phyloP scores from a whole-genome alignment of 2,888 invertebrate genomes.

The Lasioglossum oenotherae region DNA sequence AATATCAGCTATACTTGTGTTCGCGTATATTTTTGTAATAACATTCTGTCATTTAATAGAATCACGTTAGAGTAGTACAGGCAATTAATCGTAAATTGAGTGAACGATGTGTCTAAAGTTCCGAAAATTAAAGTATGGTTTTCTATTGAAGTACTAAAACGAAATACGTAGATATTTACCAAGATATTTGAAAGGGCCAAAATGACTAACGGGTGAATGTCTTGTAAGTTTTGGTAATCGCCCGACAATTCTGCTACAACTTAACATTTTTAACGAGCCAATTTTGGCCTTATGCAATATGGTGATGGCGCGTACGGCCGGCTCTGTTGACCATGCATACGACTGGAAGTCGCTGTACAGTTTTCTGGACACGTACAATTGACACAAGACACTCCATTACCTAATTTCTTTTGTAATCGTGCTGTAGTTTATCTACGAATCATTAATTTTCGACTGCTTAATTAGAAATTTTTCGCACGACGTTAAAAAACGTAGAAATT shows the following conservation, averaged over 20 bases:
- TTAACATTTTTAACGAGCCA: conserved; percentile 79
- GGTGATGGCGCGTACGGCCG: conserved; percentile 56
- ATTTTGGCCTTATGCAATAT: conserved; percentile 77
- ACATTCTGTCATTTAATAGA: not conserved
- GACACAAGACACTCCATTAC: conserved; percentile 63
- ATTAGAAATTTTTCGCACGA: conserved; percentile 17
- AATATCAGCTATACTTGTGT: not conserved
- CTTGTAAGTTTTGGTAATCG: conserved; percentile 79
- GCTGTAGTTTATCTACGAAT: conserved; percentile 28
- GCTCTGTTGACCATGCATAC: conserved; percentile 55
- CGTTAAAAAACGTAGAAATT: conserved; percentile 20
- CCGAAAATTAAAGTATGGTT: conserved; percentile 15
- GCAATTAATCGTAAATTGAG: conserved; percentile 15
- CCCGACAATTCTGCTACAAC: conserved; percentile 78
- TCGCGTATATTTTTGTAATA: not conserved
- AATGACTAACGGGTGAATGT: conserved; percentile 69
- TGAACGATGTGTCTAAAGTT: not conserved
- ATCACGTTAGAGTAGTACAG: not conserved
- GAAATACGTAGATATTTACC: conserved; percentile 66
- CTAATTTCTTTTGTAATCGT: conserved; percentile 41
- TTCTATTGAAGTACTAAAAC: conserved; percentile 1
- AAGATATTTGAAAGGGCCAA: conserved; percentile 71
- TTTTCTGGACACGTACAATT: conserved; percentile 42
- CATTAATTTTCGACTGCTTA: conserved; percentile 35
- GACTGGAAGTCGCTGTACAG: conserved; percentile 55